Evolutionary conservation across 2,888 invertebrate species (phyloP).

Genomic region (Rhagonycha lutea): DNA sequence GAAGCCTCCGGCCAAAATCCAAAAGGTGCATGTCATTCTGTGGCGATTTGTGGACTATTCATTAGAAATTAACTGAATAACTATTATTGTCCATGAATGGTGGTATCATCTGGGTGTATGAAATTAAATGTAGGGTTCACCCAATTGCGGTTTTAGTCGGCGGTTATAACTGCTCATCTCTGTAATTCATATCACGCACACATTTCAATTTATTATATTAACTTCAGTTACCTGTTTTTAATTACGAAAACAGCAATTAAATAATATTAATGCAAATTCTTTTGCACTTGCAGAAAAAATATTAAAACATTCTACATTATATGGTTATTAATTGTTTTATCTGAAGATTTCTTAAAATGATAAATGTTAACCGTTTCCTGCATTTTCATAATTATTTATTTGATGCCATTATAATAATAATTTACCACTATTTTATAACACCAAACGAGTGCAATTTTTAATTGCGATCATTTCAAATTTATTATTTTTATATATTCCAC

Average conservation of each 20-base stretch:
- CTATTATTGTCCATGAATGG: constrained; percentile 54
- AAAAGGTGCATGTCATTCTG: constrained; percentile 53
- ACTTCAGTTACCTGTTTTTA: not conserved
- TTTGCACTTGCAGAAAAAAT: constrained; percentile 6
- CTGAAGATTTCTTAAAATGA: constrained; percentile 18
- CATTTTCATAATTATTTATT: constrained; percentile 14
- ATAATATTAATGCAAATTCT: constrained; percentile 12
- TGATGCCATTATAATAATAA: constrained; percentile 13
- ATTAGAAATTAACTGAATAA: constrained; percentile 65
- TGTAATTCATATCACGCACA: constrained; percentile 21
- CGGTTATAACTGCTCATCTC: constrained; percentile 30
- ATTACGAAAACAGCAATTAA: not conserved
- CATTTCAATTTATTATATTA: constrained; percentile 4
- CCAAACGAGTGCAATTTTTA: not conserved
- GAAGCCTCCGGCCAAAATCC: constrained; percentile 27
- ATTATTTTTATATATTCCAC: not conserved
- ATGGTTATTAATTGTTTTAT: constrained; percentile 30
- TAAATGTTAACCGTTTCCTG: constrained; percentile 24
- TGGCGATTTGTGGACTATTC: constrained; percentile 58
- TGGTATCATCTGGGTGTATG: constrained; percentile 25
- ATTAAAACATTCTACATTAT: constrained; percentile 21
- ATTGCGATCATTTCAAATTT: not conserved
- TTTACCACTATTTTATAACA: not conserved
- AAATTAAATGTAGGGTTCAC: constrained; percentile 32
- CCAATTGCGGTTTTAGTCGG: constrained; percentile 37